Percentiles rank a stretch among this genome's conserved stretches.
Evolutionary conservation across 2,797 vertebrate genomes (phyloP).

Genomic region (Hydrocynus forskahlii): DNA sequence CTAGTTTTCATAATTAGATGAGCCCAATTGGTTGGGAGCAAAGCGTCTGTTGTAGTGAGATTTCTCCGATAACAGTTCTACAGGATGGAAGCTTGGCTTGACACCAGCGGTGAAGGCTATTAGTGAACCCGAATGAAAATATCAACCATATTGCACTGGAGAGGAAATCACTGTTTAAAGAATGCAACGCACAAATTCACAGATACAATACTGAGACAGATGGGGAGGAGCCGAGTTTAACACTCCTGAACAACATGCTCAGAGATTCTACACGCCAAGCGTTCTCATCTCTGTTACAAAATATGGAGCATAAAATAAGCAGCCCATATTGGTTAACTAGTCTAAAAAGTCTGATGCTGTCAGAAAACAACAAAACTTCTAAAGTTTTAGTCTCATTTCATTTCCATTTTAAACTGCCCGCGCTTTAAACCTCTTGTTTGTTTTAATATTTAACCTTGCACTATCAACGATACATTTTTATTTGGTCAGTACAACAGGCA

Average conservation of each 20-base stretch:
- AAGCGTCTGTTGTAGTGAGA: constrained; percentile 73
- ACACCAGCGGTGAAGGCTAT: constrained; percentile 64
- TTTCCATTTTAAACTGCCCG: constrained; percentile 3
- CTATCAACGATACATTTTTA: background rate
- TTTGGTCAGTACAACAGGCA: no score
- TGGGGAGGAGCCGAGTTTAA: constrained; percentile 40
- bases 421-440: background rate
- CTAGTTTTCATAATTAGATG: constrained; percentile 80
- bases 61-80: constrained; percentile 68
- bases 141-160: constrained; percentile 68
- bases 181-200: constrained; percentile 47
- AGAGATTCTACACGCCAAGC: constrained; percentile 22
- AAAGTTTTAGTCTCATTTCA: background rate
- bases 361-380: background rate
- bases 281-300: background rate
- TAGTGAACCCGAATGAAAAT: constrained; percentile 69
- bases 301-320: background rate
- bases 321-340: background rate
- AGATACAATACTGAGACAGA: constrained; percentile 41
- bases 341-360: background rate
- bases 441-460: background rate
- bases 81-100: constrained; percentile 60
- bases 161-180: constrained; percentile 68
- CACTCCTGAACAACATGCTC: constrained; percentile 39
- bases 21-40: constrained; percentile 74